Evolutionary conservation across 2,797 vertebrate species (phyloP), one percentile per base, ranked within the genome.

Genomic region (Podarcis siculus): DNA sequence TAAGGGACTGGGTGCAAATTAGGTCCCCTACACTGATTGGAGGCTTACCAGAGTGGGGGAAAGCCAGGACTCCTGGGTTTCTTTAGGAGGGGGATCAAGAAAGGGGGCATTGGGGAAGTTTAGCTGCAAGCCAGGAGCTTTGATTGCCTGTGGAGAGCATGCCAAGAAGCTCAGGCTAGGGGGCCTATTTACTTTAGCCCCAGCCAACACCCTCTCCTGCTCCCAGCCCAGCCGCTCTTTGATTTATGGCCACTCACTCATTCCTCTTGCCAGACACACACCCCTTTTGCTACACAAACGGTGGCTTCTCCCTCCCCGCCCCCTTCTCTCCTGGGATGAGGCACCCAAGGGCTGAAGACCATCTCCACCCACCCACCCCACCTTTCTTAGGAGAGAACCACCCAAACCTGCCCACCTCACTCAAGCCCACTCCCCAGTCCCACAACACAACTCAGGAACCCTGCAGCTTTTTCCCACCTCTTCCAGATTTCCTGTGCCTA

Each of bases 201-300:
- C 79, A 86, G 37, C 71, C 78, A 49, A 66, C 78, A 0, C 82
- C 39, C 67, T 30, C 5, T 8, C 78, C 39, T 67, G 58, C 25
- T 88, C 71, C 27, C 27, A 27, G 77, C 35, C 19, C 9, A 27
- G 75, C 66, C 39, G 19, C 7, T 4, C 8, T 39, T 76, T 86
- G 88, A 86, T 86, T 86, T 89, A 82, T 35, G 58, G 35, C 42
- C 19, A 12, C 12, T 64, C 30, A 19, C 15, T 80, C 69, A 64
- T 86, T 76, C 71, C 58, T 85, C 55, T 27, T 49, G 25, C 69
- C 71, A 84, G 49, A 69, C 8, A 66, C 30, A 85, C 37, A 0
- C n/a, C 79, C 45, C 13, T 84, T 72, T 25, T 42, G 64, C 82
- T 35, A 17, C 32, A 21, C 49, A 37, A 49, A 71, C 23, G 42